Conservation (phyloP, 2,113 vertebrate species). For the Melanocharis versteri region DNA sequence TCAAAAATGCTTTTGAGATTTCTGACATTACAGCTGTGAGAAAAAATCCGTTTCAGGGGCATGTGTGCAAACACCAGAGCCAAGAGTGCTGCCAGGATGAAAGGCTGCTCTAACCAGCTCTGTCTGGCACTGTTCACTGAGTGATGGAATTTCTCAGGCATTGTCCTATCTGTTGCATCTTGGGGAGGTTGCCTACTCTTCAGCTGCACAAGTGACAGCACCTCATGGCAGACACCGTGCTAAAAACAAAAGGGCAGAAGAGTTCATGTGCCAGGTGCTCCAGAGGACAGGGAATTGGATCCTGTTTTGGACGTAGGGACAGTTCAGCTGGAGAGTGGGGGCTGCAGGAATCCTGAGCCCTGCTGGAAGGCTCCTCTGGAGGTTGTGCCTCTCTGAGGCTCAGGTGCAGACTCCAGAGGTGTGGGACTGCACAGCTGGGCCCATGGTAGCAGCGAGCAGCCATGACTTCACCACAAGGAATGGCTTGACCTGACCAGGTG, state of each 20-base stretch:
- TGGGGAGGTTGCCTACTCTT: accelerated
- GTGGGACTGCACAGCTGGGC: not conserved
- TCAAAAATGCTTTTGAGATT: not conserved
- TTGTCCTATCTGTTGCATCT: not conserved
- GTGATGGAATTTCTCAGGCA: not conserved
- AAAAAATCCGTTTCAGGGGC: not conserved
- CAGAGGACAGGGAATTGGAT: not conserved
- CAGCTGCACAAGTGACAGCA: not conserved
- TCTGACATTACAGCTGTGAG: not conserved
- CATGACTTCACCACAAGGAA: not conserved
- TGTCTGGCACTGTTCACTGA: not conserved
- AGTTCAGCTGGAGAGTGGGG: not conserved
- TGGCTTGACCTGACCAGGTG: not conserved
- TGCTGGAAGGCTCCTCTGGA: not conserved
- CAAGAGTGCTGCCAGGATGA: not conserved
- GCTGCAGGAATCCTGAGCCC: not conserved
- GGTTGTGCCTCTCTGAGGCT: not conserved
- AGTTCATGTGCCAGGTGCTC: not conserved
- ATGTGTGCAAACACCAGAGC: not conserved
- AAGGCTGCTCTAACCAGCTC: not conserved
- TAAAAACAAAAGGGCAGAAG: not conserved
- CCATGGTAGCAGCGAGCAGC: not conserved
- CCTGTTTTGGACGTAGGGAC: not conserved
- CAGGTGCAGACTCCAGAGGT: not conserved
- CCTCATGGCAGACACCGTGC: accelerated